phyloP scores from a whole-genome alignment of 2,113 vertebrate species.

The Pteruthius melanotis region DNA sequence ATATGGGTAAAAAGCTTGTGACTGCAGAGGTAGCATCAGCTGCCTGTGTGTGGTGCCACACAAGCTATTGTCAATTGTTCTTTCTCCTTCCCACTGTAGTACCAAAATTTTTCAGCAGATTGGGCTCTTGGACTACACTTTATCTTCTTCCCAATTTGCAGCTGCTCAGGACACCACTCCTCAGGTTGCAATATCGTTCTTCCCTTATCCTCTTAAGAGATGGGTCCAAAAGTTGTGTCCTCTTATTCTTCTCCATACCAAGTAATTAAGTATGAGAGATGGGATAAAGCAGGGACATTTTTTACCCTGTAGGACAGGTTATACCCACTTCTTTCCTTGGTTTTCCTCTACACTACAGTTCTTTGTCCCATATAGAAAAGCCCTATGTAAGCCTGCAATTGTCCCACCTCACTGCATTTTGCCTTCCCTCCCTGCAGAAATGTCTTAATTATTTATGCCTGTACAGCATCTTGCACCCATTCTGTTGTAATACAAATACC shows the following conservation, averaged over 20 bases:
- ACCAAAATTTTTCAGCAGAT: not conserved
- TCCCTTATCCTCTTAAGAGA: not conserved
- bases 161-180: not conserved
- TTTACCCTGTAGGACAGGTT: not conserved
- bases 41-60: not conserved
- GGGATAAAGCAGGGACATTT: not conserved
- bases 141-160: not conserved
- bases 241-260: not conserved
- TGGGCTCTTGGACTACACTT: not conserved
- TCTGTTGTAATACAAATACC: not conserved
- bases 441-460: not conserved
- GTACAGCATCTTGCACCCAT: not conserved
- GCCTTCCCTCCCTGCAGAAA: not conserved
- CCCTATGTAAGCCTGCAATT: not conserved
- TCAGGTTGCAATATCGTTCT: not conserved
- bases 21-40: not conserved
- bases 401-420: not conserved
- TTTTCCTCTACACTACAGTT: not conserved
- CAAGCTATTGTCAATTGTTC: not conserved
- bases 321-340: not conserved
- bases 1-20: not conserved
- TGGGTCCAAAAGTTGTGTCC: not conserved
- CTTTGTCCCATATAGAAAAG: not conserved
- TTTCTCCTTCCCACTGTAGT: not conserved
- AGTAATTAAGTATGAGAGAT: not conserved